Conservation (phyloP, 2,113 vertebrate genomes). For the Vireo altiloquus region DNA sequence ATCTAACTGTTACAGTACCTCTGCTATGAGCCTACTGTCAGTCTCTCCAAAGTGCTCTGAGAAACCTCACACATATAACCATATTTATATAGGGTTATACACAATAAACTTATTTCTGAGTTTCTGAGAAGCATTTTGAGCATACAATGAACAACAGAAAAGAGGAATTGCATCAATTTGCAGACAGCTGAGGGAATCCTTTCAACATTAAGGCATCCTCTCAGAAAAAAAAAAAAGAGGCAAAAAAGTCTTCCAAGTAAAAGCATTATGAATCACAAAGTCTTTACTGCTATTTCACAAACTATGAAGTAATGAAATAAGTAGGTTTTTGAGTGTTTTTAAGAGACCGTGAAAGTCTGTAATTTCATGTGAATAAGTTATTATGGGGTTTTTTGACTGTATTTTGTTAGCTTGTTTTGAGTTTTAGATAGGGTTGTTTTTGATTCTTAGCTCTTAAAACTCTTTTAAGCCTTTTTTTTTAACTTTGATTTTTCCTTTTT, state of each 20-base stretch:
- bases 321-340: not conserved
- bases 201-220: not conserved
- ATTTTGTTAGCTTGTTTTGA: not conserved
- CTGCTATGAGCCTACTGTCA: not conserved
- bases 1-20: not conserved
- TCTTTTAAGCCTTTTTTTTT: not conserved
- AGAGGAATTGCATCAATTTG: not conserved
- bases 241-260: not conserved
- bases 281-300: not conserved
- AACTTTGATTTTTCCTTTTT: rapidly evolving
- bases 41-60: not conserved
- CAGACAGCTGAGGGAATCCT: not conserved
- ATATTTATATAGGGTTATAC: not conserved
- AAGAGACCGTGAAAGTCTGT: not conserved
- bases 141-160: not conserved
- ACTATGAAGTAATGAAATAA: not conserved
- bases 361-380: not conserved
- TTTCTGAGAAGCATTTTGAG: not conserved
- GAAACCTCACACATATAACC: not conserved
- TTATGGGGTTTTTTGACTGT: rapidly evolving
- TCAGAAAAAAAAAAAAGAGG: not conserved
- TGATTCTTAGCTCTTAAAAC: not conserved
- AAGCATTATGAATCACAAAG: not conserved
- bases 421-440: not conserved
- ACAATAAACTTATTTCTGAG: not conserved